Evolutionary conservation across 1,140 invertebrate species (phyloP), one percentile per base, ranked within the genome.

Genomic region (Monomorium pharaonis): DNA sequence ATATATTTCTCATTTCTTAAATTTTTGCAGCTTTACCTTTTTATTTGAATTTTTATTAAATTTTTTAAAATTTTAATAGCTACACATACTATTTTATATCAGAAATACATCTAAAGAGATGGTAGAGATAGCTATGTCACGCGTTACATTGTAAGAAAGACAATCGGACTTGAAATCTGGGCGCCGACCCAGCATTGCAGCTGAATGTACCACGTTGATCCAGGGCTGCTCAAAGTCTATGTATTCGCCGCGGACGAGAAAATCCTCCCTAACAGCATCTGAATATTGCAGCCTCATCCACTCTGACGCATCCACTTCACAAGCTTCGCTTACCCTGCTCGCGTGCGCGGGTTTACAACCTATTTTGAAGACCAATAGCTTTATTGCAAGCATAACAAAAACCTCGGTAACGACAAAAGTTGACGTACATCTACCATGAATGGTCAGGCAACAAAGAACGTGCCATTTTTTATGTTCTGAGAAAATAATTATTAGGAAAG

Each of bases 281-380:
- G 89, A 90, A 90, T 90, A 90, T 89, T 89, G 89, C 88, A 90
- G 67, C 42, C 85, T 90, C 88, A 90, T 90, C 88, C 89, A 89
- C 85, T 90, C 81, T 83, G 84, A 86, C 67, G 24, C 75, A 76
- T 65, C 65, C 58, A 78, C 62, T 85, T 81, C 42, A 21, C 62
- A 30, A 42, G 62, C 44, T 58, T 37, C 76, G 77, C 87, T 89
- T 74, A 56, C 77, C 54, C 51, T 60, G 77, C 56, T 78, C 67
- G 58, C 78, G 72, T 56, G 88, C 67, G 67, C 62, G 80, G 74
- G 85, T 87, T 65, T 87, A 84, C 58, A 80, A 80, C 78, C 16
- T 49, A 75, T 54, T 88, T 86, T 89, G 70, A 89, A 63, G 65
- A 72, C 88, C 70, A 88, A 86, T 76, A 77, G 84, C 51, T 60